Evolutionary conservation across 2,888 invertebrate species (phyloP), one percentile per base, ranked within the genome.

Genomic region (Augiades crinisus): DNA sequence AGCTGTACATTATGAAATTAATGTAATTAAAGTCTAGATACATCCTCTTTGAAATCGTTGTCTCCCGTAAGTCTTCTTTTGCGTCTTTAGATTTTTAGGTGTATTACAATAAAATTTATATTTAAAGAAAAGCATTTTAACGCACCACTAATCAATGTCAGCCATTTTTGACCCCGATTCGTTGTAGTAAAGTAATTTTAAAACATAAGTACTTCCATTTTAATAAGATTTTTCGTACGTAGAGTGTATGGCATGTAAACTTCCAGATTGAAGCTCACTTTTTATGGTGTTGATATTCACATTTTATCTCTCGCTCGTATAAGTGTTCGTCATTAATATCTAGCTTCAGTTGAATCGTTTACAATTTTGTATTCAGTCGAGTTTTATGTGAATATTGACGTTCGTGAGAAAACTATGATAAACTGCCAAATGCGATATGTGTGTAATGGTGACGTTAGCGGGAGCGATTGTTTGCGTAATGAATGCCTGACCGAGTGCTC

Each of bases 141-240:
- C 77, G 81, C 83, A 83, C 83, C 73, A 64, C 67, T 71, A 71
- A 78, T 69, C 69, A 68, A 78, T 72, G 86, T 86, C 85, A 81
- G 84, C 87, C 87, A 84, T 86, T 85, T 71, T 81, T 79, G 76
- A 85, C 75, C 80, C 78, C 80, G 77, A 81, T 85, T 86, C 85
- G 78, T 84, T 81, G 67, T 81, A 81, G 64, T 56, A 62, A 70
- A 75, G 76, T 70, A 72, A 72, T 76, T 73, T 7, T 77, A 75
- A 79, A 75, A 72, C 82, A 81, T 83, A 84, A 85, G 85, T 88
- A 89, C 88, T 89, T 88, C 88, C 88, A 89, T 84, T 88, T 84
- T 83, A 78, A 72, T 86, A 85, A 85, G 81, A 77, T 76, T 82
- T 82, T 83, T 83, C 81, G 70, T 83, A 80, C 68, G 77, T 86